Conservation (phyloP, 2,888 invertebrate genomes). For the Ecliptopera silaceata region DNA sequence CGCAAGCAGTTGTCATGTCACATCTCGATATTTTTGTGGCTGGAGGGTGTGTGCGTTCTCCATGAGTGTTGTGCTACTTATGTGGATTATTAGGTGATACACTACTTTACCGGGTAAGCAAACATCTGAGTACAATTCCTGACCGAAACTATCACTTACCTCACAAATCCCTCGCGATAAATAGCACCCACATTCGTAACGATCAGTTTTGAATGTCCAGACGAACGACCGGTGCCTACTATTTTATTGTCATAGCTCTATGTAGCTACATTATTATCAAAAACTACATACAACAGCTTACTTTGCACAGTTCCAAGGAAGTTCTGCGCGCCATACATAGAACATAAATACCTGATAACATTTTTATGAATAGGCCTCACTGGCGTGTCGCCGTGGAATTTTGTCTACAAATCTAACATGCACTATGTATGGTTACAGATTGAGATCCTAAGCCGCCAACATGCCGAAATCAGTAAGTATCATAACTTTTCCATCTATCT, state of each 20-base stretch:
- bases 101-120: slow-evolving; percentile 75
- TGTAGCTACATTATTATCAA: slow-evolving; percentile 48
- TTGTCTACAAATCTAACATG: slow-evolving; percentile 52
- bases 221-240: slow-evolving; percentile 67
- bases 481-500: neutral
- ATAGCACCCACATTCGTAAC: slow-evolving; percentile 39
- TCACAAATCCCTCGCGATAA: neutral
- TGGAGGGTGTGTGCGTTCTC: slow-evolving; percentile 83
- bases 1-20: slow-evolving; percentile 81
- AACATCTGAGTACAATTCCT: slow-evolving; percentile 19
- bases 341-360: too few relatives aligned
- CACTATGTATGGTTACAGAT: slow-evolving; percentile 70
- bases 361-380: slow-evolving; percentile 51
- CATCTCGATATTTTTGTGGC: slow-evolving; percentile 82
- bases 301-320: slow-evolving; percentile 36
- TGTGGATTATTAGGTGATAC: slow-evolving; percentile 83
- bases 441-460: slow-evolving; percentile 79
- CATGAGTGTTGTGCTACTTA: slow-evolving; percentile 83
- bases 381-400: slow-evolving; percentile 46
- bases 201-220: slow-evolving; percentile 49
- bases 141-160: neutral
- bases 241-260: slow-evolving; percentile 58
- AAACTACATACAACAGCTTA: slow-evolving; percentile 46
- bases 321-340: slow-evolving; percentile 35
- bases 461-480: slow-evolving; percentile 86